A percentile compares a stretch with the other conserved stretches of the same genome.
phyloP scores from a whole-genome alignment of 2,797 vertebrate genomes.

The Mormyrus proboscirostris region DNA sequence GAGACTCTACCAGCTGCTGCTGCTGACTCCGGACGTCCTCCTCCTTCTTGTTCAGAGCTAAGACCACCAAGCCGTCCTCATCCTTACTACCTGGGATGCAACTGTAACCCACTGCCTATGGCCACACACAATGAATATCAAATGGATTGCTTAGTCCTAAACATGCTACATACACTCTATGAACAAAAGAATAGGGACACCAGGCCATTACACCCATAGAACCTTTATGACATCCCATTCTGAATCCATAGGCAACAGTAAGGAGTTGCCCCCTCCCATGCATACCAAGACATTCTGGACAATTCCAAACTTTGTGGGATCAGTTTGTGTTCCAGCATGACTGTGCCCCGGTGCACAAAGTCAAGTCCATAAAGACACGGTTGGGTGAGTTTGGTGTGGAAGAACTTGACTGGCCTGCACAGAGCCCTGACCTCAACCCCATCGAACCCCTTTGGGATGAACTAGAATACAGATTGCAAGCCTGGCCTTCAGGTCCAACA shows the following conservation, averaged over 20 bases:
- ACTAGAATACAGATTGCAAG: neutral
- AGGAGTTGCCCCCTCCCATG: neutral
- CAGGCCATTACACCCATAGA: neutral
- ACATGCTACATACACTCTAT: neutral
- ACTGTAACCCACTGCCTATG: slow-evolving; percentile 87
- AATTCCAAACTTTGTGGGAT: neutral
- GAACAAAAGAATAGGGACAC: neutral
- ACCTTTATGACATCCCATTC: neutral
- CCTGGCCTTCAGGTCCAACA: neutral
- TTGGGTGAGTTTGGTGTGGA: neutral
- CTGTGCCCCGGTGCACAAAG: neutral
- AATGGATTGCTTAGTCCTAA: neutral
- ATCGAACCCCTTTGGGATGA: neutral
- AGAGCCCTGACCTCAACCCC: neutral
- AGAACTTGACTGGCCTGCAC: neutral
- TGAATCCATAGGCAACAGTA: neutral
- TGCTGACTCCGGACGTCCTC: slow-evolving; percentile 81
- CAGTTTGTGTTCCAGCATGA: neutral
- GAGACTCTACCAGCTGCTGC: slow-evolving; percentile 86
- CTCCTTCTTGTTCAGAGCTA: slow-evolving; percentile 88
- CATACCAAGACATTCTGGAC: neutral
- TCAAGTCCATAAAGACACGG: neutral
- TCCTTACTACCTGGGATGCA: slow-evolving; percentile 87
- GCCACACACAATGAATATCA: neutral
- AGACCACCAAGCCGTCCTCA: slow-evolving; percentile 85